Evolutionary conservation across 92 coral and sea anemone species (phyloP).

Genomic region (Palythoa grandis): DNA sequence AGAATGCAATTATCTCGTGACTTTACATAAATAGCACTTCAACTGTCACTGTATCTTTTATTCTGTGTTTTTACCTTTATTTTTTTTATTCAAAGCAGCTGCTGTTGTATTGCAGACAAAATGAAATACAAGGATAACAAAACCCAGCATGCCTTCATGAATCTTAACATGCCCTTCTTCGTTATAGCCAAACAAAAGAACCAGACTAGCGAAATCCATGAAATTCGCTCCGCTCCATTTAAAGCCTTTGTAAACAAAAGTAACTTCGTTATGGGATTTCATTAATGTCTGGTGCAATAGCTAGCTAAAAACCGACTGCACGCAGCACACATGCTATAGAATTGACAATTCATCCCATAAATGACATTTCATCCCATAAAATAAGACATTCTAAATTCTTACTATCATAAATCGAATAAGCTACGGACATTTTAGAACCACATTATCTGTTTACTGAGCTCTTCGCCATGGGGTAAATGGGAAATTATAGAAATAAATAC

Average conservation of each 20-base stretch:
- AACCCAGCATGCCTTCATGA: conserved; percentile 6
- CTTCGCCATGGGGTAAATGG: conserved; percentile 1
- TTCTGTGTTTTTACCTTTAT: neutral
- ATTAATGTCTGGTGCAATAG: neutral
- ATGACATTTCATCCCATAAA: neutral
- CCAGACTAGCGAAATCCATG: neutral
- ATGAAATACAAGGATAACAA: neutral
- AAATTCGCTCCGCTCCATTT: neutral
- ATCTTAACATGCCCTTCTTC: neutral
- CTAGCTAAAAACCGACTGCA: neutral
- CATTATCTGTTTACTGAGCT: neutral
- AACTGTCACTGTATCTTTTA: neutral
- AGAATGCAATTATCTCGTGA: conserved; percentile 9
- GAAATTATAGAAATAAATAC: neutral
- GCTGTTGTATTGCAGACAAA: neutral
- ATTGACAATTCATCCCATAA: neutral
- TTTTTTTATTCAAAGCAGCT: conserved; percentile 15
- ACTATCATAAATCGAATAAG: too few relatives aligned
- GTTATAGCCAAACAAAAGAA: neutral
- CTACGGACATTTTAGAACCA: neutral
- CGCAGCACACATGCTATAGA: neutral
- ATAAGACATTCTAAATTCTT: neutral
- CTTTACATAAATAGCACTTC: neutral
- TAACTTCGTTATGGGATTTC: neutral
- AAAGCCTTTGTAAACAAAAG: conserved; percentile 1